Conservation (phyloP, 1,140 invertebrate species). For the Cydia pomonella region DNA sequence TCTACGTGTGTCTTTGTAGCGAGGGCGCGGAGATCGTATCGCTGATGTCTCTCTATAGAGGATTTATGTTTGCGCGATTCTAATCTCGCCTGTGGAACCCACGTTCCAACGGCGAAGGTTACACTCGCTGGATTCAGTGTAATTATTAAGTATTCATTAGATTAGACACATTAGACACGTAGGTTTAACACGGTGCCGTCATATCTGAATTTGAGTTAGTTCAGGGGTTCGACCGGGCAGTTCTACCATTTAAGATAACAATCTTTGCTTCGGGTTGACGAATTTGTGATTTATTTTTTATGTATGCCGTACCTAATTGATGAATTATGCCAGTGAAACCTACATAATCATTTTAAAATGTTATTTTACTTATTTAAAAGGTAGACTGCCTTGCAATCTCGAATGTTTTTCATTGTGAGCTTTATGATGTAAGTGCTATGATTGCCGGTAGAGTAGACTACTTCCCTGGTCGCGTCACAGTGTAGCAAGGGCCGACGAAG, state of each 20-base stretch:
- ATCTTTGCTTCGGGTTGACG: constrained; percentile 10
- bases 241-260: constrained; percentile 49
- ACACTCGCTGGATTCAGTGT: constrained; percentile 60
- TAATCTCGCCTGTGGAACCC: constrained; percentile 52
- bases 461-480: constrained; percentile 69
- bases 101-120: constrained; percentile 41
- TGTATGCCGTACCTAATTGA: constrained; percentile 27
- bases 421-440: constrained; percentile 70
- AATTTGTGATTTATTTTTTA: constrained; percentile 33
- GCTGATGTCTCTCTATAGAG: constrained; percentile 59
- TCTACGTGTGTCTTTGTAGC: constrained; percentile 72
- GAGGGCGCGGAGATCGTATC: constrained; percentile 52
- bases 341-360: constrained; percentile 39
- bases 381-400: constrained; percentile 68
- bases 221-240: constrained; percentile 58
- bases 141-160: constrained; percentile 75
- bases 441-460: constrained; percentile 66
- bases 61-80: constrained; percentile 44
- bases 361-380: constrained; percentile 48
- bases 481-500: constrained; percentile 47
- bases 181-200: constrained; percentile 67
- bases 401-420: constrained; percentile 66
- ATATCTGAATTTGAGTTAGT: constrained; percentile 79
- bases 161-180: constrained; percentile 53
- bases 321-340: constrained; percentile 46